phyloP scores from a whole-genome alignment of 2,797 vertebrate genomes.

The Schizopygopsis malacanthus region DNA sequence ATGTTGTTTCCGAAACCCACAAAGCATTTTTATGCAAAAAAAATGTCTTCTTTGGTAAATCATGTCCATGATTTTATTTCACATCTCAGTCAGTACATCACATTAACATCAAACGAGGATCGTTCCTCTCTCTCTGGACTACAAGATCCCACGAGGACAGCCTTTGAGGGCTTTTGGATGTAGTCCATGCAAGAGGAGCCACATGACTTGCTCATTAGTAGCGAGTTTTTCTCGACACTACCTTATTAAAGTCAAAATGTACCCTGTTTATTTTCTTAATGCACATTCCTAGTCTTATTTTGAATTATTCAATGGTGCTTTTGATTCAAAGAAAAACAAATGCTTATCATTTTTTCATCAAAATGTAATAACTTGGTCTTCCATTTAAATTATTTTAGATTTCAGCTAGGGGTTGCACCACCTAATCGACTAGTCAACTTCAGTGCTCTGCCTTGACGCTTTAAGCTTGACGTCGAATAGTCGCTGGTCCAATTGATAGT shows the following conservation, averaged over 20 bases:
- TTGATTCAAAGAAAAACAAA: background rate
- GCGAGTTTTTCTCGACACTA: background rate
- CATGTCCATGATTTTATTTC: background rate
- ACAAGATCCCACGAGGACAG: constrained; percentile 12
- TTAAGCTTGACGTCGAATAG: too few relatives aligned
- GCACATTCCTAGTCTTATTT: background rate
- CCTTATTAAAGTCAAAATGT: constrained; percentile 1
- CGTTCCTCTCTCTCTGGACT: background rate
- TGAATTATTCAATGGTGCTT: background rate
- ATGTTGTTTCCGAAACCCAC: background rate
- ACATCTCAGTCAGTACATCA: constrained; percentile 9
- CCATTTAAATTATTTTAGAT: background rate
- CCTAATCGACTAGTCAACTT: too few relatives aligned
- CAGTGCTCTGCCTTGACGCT: too few relatives aligned
- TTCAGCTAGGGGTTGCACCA: background rate
- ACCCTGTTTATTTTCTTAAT: constrained; percentile 12
- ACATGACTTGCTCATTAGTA: background rate
- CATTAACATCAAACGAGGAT: background rate
- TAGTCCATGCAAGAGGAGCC: background rate
- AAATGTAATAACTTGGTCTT: background rate
- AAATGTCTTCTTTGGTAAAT: background rate
- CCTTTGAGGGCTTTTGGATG: constrained; percentile 2
- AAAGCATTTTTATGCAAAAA: background rate
- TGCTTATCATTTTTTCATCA: background rate
- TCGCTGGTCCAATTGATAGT: too few relatives aligned